Percentiles rank a stretch among this genome's conserved stretches.
Evolutionary conservation across 2,888 invertebrate species (phyloP).

Genomic region (Protula sp.): DNA sequence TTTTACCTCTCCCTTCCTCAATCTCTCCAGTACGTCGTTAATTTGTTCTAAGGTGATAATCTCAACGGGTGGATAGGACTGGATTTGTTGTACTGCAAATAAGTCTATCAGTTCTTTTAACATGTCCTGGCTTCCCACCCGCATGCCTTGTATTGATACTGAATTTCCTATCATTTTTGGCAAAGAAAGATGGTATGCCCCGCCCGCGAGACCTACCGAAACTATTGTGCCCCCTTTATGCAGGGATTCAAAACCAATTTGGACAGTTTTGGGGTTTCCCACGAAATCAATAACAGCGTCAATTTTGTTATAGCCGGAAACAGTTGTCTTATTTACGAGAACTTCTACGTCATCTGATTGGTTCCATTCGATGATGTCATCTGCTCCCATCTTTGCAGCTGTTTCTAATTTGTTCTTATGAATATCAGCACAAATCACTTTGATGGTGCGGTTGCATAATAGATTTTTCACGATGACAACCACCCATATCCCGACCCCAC

Average conservation of each 20-base stretch:
- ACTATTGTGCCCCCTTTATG: conserved; percentile 13
- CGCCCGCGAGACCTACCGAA: conserved; percentile 8
- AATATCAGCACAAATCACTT: conserved; percentile 15
- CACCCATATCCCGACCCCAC: conserved; percentile 16
- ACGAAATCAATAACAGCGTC: conserved; percentile 20
- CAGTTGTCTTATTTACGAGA: conserved; percentile 13
- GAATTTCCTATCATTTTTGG: conserved; percentile 3
- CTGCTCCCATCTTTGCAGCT: conserved; percentile 9
- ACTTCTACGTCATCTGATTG: conserved; percentile 1
- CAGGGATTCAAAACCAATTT: conserved; percentile 5
- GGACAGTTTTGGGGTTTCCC: conserved; percentile 4
- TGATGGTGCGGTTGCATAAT: conserved; percentile 18
- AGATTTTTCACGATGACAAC: conserved; percentile 10
- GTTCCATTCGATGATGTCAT: conserved; percentile 12
- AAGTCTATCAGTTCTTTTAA: conserved; percentile 12
- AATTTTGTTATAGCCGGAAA: conserved; percentile 20
- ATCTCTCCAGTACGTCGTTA: conserved; percentile 4
- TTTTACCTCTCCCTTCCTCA: conserved; percentile 6
- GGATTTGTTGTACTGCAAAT: conserved; percentile 6
- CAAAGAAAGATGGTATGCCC: conserved; percentile 6
- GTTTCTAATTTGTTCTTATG: conserved; percentile 5
- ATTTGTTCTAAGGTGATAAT: conserved; percentile 3
- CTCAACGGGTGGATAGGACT: conserved; percentile 8
- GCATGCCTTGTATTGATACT: conserved; percentile 7
- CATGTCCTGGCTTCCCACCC: background rate